Percentiles rank a stretch among this genome's conserved stretches.
Evolutionary conservation across 2,888 invertebrate species (phyloP).

Genomic region (Torymus tubicola): DNA sequence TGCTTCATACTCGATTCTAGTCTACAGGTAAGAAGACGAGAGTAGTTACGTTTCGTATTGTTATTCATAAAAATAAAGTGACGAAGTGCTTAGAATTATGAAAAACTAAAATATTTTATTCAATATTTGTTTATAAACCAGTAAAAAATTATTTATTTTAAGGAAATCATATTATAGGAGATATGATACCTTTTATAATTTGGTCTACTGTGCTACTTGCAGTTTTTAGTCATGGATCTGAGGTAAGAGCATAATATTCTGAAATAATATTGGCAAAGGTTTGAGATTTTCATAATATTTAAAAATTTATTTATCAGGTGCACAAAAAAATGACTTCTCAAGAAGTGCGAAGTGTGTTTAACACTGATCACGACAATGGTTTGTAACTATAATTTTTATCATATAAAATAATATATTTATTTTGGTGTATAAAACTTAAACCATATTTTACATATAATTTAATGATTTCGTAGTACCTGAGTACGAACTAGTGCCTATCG

Average conservation of each 20-base stretch:
- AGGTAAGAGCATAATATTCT: constrained; percentile 20
- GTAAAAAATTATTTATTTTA: background rate
- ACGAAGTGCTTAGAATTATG: too few species aligned
- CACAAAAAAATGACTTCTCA: constrained; percentile 65
- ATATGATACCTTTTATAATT: constrained; percentile 25
- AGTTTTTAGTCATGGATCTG: constrained; percentile 19
- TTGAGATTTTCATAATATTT: background rate
- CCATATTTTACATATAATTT: constrained; percentile 7
- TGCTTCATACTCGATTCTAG: constrained; percentile 4
- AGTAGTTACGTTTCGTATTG: background rate
- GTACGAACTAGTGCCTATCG: constrained; percentile 66
- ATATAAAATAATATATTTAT: too few species aligned
- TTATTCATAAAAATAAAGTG: background rate
- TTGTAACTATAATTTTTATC: background rate
- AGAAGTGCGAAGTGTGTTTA: constrained; percentile 64
- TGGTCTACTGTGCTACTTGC: background rate
- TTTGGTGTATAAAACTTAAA: background rate
- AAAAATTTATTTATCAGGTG: constrained; percentile 59
- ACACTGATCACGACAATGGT: constrained; percentile 61
- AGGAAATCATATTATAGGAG: background rate
- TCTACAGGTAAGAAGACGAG: background rate
- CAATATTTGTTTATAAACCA: background rate
- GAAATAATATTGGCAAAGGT: background rate
- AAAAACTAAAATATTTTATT: background rate
- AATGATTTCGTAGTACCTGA: constrained; percentile 65